Evolutionary conservation across 2,797 vertebrate genomes (phyloP), one percentile per base, ranked within the genome.

Genomic region (Thunnus albacares): DNA sequence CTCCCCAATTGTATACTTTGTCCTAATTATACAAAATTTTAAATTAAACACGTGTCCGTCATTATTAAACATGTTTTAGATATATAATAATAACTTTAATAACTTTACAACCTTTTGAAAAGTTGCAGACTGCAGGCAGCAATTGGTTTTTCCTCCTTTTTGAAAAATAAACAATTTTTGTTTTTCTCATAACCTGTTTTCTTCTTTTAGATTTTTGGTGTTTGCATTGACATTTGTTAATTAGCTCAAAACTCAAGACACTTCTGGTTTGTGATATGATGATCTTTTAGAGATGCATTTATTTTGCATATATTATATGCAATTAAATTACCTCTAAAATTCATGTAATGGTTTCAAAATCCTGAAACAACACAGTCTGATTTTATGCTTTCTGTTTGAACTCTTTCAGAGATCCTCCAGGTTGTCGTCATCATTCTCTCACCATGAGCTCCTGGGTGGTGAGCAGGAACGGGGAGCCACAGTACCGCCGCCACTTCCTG

Each of bases 401-500:
- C 33, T 68, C 28, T 11, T 43, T 64, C 38, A 1, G 10, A 85
- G 86, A 43, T 73, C 17, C 18, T 30, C 64, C 47, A 57, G n/a
- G 47, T 66, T n/a, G 78, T 76, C 51, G 4, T 18, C 45, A 22
- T 75, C 51, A 3, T 84, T 41, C 6, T 76, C 62, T 68, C 60
- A 94, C 65, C 67, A 98, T 98, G 97, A 98, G 95, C 86, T 96
- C 95, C 93, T 94, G 96, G 95, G 94, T 95, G 74, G 87, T 93
- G 87, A 95, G 95, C 86, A 96, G 92, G 87, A 96, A 93, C 78
- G 94, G 86, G 81, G 94, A 96, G 35, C 94, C 97, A 64, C 97
- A 96, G 87, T 99, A 98, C 90, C 96, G 97, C 83, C 88, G 97
- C 26, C 98, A 99, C 93, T 99, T 99, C 91, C 93, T 99, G 35